phyloP scores from a whole-genome alignment of 2,797 vertebrate genomes.

The Urocyon cinereoargenteus region DNA sequence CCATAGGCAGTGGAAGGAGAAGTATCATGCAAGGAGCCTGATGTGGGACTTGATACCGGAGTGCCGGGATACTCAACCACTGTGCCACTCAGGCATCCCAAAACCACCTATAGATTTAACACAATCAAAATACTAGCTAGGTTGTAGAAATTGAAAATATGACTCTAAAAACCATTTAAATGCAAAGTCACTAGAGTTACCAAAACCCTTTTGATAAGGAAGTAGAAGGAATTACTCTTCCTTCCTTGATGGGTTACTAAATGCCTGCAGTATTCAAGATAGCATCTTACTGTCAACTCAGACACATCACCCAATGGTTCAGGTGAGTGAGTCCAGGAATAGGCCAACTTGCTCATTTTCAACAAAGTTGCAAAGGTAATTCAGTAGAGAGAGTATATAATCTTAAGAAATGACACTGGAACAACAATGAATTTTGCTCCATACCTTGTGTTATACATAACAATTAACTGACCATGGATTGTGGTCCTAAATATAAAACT shows the following conservation, averaged over 20 bases:
- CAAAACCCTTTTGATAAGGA: neutral
- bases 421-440: neutral
- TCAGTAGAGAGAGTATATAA: neutral
- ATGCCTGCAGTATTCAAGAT: neutral
- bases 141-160: neutral
- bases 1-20: too few relatives aligned
- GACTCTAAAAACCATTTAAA: neutral
- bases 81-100: too few relatives aligned
- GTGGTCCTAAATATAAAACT: neutral
- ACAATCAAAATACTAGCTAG: neutral
- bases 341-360: neutral
- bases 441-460: neutral
- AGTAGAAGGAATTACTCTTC: neutral
- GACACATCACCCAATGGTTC: neutral
- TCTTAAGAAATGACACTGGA: neutral
- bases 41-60: too few relatives aligned
- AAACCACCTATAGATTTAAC: neutral
- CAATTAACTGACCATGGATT: neutral
- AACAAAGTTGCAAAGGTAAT: neutral
- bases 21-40: too few relatives aligned
- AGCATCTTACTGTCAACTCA: neutral
- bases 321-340: constrained; percentile 5
- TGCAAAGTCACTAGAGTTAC: neutral
- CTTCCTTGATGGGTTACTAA: neutral
- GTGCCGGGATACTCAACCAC: too few relatives aligned